Conservation (phyloP, 2,113 vertebrate species). For the Sclerurus mexicanus region DNA sequence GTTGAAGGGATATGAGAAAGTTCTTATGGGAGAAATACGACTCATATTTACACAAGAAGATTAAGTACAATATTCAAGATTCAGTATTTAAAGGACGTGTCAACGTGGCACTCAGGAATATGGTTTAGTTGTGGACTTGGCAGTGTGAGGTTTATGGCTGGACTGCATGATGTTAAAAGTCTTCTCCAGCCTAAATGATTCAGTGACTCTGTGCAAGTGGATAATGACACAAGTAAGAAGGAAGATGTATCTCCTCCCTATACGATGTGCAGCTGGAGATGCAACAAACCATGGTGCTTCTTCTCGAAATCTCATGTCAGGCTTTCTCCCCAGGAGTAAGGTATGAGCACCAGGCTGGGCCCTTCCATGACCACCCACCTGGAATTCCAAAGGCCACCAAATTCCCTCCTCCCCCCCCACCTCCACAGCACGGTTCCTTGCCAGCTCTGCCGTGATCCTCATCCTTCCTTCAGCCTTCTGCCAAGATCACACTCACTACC, state of each 20-base stretch:
- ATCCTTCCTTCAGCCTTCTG: not conserved
- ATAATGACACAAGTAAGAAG: not conserved
- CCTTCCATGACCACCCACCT: not conserved
- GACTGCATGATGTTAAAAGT: not conserved
- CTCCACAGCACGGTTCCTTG: accelerated
- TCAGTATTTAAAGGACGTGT: not conserved
- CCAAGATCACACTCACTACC: not conserved
- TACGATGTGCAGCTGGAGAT: not conserved
- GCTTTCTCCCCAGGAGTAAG: not conserved
- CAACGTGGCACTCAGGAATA: not conserved
- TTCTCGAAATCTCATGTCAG: not conserved
- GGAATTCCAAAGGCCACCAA: not conserved
- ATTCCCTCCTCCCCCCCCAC: not conserved
- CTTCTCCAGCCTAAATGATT: not conserved
- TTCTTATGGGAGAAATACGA: not conserved
- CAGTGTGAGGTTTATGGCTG: not conserved
- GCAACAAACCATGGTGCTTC: not conserved
- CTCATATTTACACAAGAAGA: not conserved
- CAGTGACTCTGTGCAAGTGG: not conserved
- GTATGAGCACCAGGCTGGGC: accelerated
- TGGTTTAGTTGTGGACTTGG: not conserved
- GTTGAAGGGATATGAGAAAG: not conserved
- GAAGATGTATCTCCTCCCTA: not conserved
- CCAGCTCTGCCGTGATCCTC: not conserved
- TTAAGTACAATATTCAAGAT: not conserved